Evolutionary conservation across 1,140 invertebrate genomes (phyloP), one percentile per base, ranked within the genome.

Genomic region (Microplitis demolitor): DNA sequence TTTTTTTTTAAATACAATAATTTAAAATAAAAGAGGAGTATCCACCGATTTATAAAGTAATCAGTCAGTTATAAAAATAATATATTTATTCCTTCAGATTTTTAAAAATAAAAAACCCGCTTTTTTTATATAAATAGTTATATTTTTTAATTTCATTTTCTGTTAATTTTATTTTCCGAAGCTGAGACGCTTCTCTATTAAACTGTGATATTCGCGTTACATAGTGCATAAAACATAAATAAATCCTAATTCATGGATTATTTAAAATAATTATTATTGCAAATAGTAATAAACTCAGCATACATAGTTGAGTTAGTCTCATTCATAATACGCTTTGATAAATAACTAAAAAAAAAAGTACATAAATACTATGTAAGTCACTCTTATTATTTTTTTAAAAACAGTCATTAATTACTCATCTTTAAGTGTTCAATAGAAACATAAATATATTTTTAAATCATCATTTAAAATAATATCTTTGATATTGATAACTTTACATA

Each of bases 151-250:
- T 16, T 14, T 14, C 24, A 54, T 54, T 54, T 54, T 16, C 53
- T 54, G 13, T 54, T n/a, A 54, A 54, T 39, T 31, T 68, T 63
- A 14, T 37, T 69, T 62, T 66, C 56, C 69, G 70, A 74, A 71
- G 64, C 71, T 33, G 63, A 51, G 67, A 66, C 24, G 69, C 66
- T 81, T 79, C 76, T 76, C 69, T 79, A 75, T 81, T 71, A 74
- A 83, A 80, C 81, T 83, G 81, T 83, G 81, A 83, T 83, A 83
- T 78, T 76, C 72, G 77, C 77, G 73, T 76, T 79, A 78, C 68
- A 71, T 62, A 60, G 64, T 66, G 73, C 54, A 67, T 50, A 74
- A 60, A 67, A 45, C 39, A 45, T 45, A 8, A 45, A 45, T 45
- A 45, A 45, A 6, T 9, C 39, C 11, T 33, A 58, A 16, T 34